Base-by-base conservation (phyloP, 2,888 invertebrate species). In the Barypeithes pellucidus region DNA sequence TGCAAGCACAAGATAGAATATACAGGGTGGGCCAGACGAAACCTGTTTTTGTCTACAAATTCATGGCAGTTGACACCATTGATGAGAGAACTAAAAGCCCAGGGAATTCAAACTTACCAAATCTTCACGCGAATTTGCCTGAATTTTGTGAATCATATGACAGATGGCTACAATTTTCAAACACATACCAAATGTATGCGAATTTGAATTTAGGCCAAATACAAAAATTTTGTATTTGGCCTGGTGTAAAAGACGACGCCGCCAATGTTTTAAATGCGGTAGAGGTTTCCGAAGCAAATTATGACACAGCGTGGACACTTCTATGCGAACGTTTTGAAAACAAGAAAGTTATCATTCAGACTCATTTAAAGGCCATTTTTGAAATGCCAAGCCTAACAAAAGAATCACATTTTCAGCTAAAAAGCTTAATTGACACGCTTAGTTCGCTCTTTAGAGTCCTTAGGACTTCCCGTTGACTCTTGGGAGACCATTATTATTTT, bases 1-100 rank as follows among this genome's bases (percentile, higher is more conserved):
- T 92, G 50, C 98, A 98, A 86, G 98, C 98, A 0, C 95, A 95
- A 87, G 98, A 98, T 87, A 89, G 98, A 74, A 93, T 98, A 75
- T 97, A 97, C 87, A 88, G 98, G 73, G 92, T 98, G 76, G 98
- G 98, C 0, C 98, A 98, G 85, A 90, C 86, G 59, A 94, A 93
- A 81, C 86, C 90, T 79, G 97, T 97, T 0, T 88, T 90, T 79
- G 91, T 98, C 61, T 95, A 96, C 85, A 94, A 95, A 82, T 94
- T 97, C 83, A 89, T 98, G 82, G 93, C 94, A 79, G 86, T 90
- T 72, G 93, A 94, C 61, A 97, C 97, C 0, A 94, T 98, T 18
- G 98, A 98, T 85, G 94, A 96, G 82, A 89, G 92, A 47, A 96
- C 98, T 78, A 88, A 93, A 71, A 86, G 87, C 1, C 87, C 98